Evolutionary conservation across 2,888 invertebrate genomes (phyloP).

Genomic region (Drosophila rellima): DNA sequence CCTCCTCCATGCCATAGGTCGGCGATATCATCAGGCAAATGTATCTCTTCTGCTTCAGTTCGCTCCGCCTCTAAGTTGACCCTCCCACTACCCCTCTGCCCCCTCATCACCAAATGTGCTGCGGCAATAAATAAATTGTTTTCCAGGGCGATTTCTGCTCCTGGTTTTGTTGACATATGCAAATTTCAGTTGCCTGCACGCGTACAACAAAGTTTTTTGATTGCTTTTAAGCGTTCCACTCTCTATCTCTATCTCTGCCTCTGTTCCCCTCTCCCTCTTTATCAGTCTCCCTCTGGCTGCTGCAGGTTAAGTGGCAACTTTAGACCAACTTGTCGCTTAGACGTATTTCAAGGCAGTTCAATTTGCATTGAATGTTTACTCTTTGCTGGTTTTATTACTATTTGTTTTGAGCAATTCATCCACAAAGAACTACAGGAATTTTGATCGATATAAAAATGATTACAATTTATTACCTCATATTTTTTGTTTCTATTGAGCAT

Average conservation of each 20-base stretch:
- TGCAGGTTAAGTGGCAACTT: background rate
- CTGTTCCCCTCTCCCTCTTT: background rate
- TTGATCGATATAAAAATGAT: background rate
- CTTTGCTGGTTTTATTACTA: conserved; percentile 51
- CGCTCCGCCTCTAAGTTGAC: conserved; percentile 24
- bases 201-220: conserved; percentile 63
- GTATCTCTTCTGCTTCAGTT: conserved; percentile 72
- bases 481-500: too few relatives aligned
- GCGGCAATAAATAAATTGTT: conserved; percentile 70
- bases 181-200: conserved; percentile 66
- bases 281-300: background rate
- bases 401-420: background rate
- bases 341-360: conserved; percentile 40
- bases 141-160: conserved; percentile 60
- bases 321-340: conserved; percentile 26
- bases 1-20: conserved; percentile 10
- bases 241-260: background rate
- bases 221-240: conserved; percentile 62
- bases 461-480: background rate
- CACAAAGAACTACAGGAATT: background rate
- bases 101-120: conserved; percentile 20
- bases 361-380: conserved; percentile 57
- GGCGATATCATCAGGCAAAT: conserved; percentile 57
- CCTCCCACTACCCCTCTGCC: background rate
- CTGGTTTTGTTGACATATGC: conserved; percentile 76